A percentile compares a stretch with the other conserved stretches of the same genome.
Evolutionary conservation across 2,113 vertebrate genomes (phyloP).

Genomic region (Lanius collurio): DNA sequence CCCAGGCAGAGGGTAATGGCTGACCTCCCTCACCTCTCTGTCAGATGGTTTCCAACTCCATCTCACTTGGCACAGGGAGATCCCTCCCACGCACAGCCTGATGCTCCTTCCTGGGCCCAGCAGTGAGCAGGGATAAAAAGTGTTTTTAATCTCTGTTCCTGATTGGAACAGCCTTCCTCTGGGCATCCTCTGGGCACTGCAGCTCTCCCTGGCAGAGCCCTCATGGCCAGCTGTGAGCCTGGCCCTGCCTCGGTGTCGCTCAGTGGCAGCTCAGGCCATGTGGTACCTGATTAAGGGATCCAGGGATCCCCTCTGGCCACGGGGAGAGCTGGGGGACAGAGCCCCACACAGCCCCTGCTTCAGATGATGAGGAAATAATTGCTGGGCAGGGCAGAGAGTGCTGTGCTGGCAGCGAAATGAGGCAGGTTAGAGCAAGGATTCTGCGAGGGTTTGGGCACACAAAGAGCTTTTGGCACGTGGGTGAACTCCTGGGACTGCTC

Average conservation of each 20-base stretch:
- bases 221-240: background rate
- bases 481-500: background rate
- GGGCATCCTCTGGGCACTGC: background rate
- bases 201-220: background rate
- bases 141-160: background rate
- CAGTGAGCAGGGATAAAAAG: background rate
- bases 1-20: background rate
- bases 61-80: constrained; percentile 6
- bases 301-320: background rate
- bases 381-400: background rate
- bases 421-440: background rate
- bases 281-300: background rate
- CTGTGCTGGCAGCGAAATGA: too few species aligned
- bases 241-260: background rate
- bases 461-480: background rate
- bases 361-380: background rate
- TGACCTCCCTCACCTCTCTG: constrained; percentile 10
- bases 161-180: background rate
- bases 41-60: background rate
- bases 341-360: background rate
- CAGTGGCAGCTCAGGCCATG: background rate
- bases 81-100: constrained; percentile 9
- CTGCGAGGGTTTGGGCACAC: background rate
- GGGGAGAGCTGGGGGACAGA: background rate
- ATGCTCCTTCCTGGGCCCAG: background rate